A percentile compares a stretch with the other conserved stretches of the same genome.
Evolutionary conservation across 2,113 vertebrate genomes (phyloP).

Genomic region (Prionailurus bengalensis): DNA sequence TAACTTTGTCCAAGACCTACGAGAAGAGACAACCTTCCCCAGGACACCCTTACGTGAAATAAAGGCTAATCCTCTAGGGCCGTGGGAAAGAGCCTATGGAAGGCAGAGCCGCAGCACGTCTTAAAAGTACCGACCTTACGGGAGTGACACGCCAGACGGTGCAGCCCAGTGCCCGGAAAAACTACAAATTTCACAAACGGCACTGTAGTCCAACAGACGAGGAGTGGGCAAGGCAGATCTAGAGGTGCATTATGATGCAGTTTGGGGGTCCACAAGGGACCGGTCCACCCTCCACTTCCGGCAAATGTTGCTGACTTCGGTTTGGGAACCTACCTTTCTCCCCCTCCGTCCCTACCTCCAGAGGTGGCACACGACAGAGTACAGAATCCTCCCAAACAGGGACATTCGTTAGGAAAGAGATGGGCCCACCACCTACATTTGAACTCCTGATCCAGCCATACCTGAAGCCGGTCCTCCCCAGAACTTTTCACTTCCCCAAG

Average conservation of each 20-base stretch:
- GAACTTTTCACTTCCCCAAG: background rate
- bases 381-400: background rate
- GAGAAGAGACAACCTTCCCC: background rate
- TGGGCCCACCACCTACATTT: background rate
- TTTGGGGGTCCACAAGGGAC: background rate
- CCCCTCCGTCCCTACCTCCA: background rate
- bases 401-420: background rate
- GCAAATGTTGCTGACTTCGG: background rate
- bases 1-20: background rate
- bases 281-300: background rate
- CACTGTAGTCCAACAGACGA: rapidly evolving
- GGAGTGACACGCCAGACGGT: background rate
- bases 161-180: rapidly evolving
- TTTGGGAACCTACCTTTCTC: background rate
- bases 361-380: background rate
- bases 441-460: background rate
- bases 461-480: background rate
- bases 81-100: background rate
- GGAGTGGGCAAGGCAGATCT: background rate
- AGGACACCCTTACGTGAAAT: background rate
- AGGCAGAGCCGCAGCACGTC: rapidly evolving
- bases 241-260: background rate
- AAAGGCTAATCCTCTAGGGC: background rate
- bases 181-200: background rate
- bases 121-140: background rate